Evolutionary conservation across 2,113 vertebrate genomes (phyloP).

Genomic region (Hippoglossus stenolepis): DNA sequence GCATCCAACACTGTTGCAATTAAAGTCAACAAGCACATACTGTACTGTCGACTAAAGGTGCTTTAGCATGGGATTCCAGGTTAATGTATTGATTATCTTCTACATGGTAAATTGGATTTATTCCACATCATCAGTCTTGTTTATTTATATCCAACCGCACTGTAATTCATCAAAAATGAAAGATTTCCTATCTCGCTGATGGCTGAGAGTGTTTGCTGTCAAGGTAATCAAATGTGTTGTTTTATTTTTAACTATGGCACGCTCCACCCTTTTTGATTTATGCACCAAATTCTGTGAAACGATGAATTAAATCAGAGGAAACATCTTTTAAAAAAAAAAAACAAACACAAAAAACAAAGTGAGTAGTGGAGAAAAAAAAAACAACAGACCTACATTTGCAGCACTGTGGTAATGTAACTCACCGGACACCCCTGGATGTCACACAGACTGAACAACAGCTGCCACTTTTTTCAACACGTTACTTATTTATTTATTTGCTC

Average conservation of each 20-base stretch:
- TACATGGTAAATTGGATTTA: conserved; percentile 78
- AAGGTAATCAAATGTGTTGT: conserved; percentile 46
- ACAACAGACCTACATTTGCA: conserved; percentile 33
- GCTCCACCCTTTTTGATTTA: conserved; percentile 35
- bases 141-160: conserved; percentile 76
- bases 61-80: conserved; percentile 78
- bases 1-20: conserved; percentile 77
- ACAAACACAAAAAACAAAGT: background rate
- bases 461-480: conserved; percentile 62
- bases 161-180: conserved; percentile 73
- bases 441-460: conserved; percentile 63
- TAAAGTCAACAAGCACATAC: conserved; percentile 79
- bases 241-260: conserved; percentile 38
- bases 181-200: conserved; percentile 60
- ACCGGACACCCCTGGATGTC: conserved; percentile 39
- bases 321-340: background rate
- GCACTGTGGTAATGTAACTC: conserved; percentile 23
- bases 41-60: conserved; percentile 75
- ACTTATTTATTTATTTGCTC: conserved; percentile 75
- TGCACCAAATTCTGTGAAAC: conserved; percentile 17
- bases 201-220: conserved; percentile 48
- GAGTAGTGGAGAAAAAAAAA: conserved; percentile 8
- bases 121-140: conserved; percentile 79
- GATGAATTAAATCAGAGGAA: conserved; percentile 15
- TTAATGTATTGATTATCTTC: conserved; percentile 83